A percentile compares a stretch with the other conserved stretches of the same genome.
Evolutionary conservation across 1,140 invertebrate genomes (phyloP).

Genomic region (Planococcus citri): DNA sequence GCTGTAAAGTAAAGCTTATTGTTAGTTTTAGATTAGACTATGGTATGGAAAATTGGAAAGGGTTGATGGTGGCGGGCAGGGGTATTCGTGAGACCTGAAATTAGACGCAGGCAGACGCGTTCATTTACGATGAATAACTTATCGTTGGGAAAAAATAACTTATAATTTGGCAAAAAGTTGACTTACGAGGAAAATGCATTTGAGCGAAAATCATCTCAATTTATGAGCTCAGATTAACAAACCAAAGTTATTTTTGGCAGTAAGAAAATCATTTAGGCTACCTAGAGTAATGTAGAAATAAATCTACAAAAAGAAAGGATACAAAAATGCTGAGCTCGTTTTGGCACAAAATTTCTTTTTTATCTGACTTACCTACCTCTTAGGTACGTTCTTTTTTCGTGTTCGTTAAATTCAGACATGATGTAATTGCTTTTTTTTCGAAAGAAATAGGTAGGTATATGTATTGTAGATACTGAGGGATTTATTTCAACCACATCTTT

Average conservation of each 20-base stretch:
- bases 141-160: too few relatives aligned
- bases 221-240: not conserved
- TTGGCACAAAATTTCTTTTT: not conserved
- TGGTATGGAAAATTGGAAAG: too few relatives aligned
- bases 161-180: not conserved
- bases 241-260: not conserved
- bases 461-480: too few relatives aligned
- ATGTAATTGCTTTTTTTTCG: not conserved
- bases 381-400: not conserved
- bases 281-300: not conserved
- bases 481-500: too few relatives aligned
- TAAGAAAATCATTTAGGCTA: constrained; percentile 4
- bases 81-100: too few relatives aligned
- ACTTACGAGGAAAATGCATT: not conserved
- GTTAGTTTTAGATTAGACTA: too few relatives aligned
- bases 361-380: not conserved
- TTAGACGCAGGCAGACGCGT: too few relatives aligned
- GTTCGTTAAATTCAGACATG: not conserved
- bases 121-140: too few relatives aligned
- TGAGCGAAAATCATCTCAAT: not conserved
- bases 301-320: constrained; percentile 7
- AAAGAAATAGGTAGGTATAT: not conserved
- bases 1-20: too few relatives aligned
- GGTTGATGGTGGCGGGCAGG: too few relatives aligned
- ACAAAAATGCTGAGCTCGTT: not conserved